Evolutionary conservation across 2,113 vertebrate genomes (phyloP).

Genomic region (Leuciscus idus): DNA sequence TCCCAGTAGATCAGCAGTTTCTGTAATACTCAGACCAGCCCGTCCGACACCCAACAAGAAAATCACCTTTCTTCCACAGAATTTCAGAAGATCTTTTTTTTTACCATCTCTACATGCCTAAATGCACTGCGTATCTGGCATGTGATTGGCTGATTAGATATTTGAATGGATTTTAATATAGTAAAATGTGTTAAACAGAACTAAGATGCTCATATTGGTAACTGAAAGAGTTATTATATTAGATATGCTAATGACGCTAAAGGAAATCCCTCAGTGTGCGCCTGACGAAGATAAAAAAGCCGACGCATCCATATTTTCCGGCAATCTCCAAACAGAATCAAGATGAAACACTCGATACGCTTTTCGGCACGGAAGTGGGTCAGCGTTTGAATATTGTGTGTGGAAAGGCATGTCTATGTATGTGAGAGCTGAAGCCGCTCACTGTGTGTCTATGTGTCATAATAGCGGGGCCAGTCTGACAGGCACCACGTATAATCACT

Average conservation of each 20-base stretch:
- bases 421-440: conserved; percentile 33
- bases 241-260: conserved; percentile 12
- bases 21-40: too few species aligned
- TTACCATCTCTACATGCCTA: too few species aligned
- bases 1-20: too few species aligned
- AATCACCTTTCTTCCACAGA: too few species aligned
- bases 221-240: too few species aligned
- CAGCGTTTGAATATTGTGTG: conserved; percentile 12
- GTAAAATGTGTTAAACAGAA: too few species aligned
- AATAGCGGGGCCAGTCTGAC: conserved; percentile 80
- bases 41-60: too few species aligned
- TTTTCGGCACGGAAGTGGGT: not conserved
- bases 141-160: too few species aligned
- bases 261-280: conserved; percentile 39
- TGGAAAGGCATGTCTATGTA: not conserved
- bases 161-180: too few species aligned
- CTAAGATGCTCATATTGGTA: too few species aligned
- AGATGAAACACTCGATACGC: not conserved
- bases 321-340: not conserved
- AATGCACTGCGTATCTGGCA: too few species aligned
- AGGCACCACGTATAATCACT: conserved; percentile 84
- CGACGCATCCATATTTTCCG: not conserved
- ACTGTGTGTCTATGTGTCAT: conserved; percentile 62
- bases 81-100: too few species aligned
- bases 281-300: conserved; percentile 6